Base-by-base conservation (phyloP, 1,140 invertebrate species). In the Drosophila sturtevanti region DNA sequence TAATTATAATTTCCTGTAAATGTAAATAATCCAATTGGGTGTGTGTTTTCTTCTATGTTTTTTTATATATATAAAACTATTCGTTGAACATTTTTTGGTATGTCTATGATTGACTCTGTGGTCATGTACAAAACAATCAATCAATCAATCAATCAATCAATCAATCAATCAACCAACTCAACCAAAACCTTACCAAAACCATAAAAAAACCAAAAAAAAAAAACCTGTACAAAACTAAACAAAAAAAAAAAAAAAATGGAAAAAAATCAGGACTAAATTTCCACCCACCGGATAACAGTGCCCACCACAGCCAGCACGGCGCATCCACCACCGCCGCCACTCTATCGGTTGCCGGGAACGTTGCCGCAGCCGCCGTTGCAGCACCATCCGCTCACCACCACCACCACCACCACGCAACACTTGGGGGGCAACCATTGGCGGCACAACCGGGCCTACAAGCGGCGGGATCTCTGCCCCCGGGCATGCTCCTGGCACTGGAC, bases 11-110 rank as follows among this genome's bases (percentile, higher is more conserved):
- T 86, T 82, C 80, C 86, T 91, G 90, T 91, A 91, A 89, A 91
- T 91, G 90, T 91, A 91, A 91, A 91, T 91, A 91, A 91, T 91
- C 89, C 90, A 90, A 89, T 91, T 91, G 90, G 90, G 90, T 91
- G 90, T 91, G 90, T 91, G 90, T 91, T 91, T 90, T 90, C 90
- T 91, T 91, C 89, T 90, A 90, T 91, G 82, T 91, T 91, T 91
- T 91, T 90, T 48, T 48, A 48, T 77, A 80, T 90, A 90, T 90
- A 90, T 90, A 90, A 81, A 86, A 87, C 90, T 89, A 86, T 86
- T 91, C 90, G 90, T 91, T 91, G 90, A 91, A 91, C 86, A 91
- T 91, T 91, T 90, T 90, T 91, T 91, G 90, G 87, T 91, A 90
- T 91, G 87, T 90, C 90, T 91, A 90, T 90, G 90, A 89, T 89